Percentiles rank a stretch among this genome's conserved stretches.
Conservation (phyloP, 1,140 invertebrate genomes). For the Drosophila pseudoobscura region DNA sequence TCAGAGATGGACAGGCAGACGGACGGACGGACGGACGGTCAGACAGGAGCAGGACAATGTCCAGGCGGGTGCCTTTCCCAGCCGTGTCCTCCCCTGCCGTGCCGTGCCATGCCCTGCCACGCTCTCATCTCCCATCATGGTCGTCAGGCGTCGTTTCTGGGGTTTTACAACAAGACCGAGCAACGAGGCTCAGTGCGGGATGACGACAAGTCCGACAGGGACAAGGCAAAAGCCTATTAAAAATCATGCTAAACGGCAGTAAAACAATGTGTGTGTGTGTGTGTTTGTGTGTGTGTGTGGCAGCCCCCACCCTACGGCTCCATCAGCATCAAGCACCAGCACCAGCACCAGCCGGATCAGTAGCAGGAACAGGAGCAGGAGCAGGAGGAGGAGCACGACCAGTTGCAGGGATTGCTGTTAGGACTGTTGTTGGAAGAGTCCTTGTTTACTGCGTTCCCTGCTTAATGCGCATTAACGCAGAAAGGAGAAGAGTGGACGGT, state of each 20-base stretch:
- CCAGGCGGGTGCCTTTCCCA: slow-evolving; percentile 6
- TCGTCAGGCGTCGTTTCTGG: slow-evolving; percentile 44
- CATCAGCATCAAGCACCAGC: slow-evolving; percentile 12
- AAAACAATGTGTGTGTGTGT: slow-evolving; percentile 65
- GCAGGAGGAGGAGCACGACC: too few relatives aligned
- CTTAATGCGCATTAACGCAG: background rate
- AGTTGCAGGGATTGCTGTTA: background rate
- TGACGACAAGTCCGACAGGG: slow-evolving; percentile 40
- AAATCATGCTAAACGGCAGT: slow-evolving; percentile 76
- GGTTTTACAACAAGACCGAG: slow-evolving; percentile 50
- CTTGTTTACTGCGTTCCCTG: too few relatives aligned
- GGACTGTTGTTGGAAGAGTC: background rate
- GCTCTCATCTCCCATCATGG: slow-evolving; percentile 32
- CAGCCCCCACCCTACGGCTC: too few relatives aligned
- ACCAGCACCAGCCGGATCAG: background rate
- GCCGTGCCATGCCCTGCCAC: too few relatives aligned
- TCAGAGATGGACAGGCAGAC: slow-evolving; percentile 47
- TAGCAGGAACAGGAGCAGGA: too few relatives aligned
- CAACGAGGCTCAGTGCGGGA: slow-evolving; percentile 40
- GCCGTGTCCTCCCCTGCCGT: background rate
- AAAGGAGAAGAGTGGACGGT: too few relatives aligned
- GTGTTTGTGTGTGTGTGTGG: background rate
- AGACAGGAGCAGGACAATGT: slow-evolving; percentile 26
- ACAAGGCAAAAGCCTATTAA: slow-evolving; percentile 73
- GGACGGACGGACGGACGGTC: background rate